Evolutionary conservation across 2,888 invertebrate genomes (phyloP), one percentile per base, ranked within the genome.

Genomic region (Torymus texanus): DNA sequence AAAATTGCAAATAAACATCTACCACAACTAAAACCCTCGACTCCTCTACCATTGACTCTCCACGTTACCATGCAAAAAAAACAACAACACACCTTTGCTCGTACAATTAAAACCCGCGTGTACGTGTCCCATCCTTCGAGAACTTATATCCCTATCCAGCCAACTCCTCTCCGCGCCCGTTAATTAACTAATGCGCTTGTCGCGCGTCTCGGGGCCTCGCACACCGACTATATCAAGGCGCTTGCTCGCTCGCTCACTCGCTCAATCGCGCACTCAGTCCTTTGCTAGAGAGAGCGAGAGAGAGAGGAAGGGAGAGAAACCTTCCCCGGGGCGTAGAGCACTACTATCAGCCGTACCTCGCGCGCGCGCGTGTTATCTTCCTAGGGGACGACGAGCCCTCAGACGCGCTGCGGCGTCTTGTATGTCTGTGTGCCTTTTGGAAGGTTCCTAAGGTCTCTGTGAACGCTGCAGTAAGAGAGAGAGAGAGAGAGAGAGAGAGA

Each of bases 111-210:
- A 41, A 41, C 8, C 41, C 41, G 1, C 21, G 21, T 21, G 2
- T 21, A 21, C 21, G 1, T 21, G 21, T 21, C 41, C 41, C 41
- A 4, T 8, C 41, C 41, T 8, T 41, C 12, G 18, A 72, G 61
- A 72, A 72, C 61, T 66, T n/a, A n/a, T 74, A 62, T 24, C 61
- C 24, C 24, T n/a, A 13, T 50, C 50, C 13, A 18, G 24, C 18
- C 58, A 8, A 41, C 41, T 41, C 41, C 41, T 41, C 41, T 41
- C 41, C 10, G 12, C 29, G 3, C 18, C 29, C 67, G 75, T 83
- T 86, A 88, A 88, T 88, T 86, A 87, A 88, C 85, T 86, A 86
- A 87, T 85, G 86, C 84, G 84, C 84, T 85, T 84, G 82, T 84
- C 82, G 82, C 82, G 82, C 84, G 82, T 84, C 79, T 81, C 59